phyloP scores from a whole-genome alignment of 1,140 invertebrate genomes.

The Oreohelix idahoensis region DNA sequence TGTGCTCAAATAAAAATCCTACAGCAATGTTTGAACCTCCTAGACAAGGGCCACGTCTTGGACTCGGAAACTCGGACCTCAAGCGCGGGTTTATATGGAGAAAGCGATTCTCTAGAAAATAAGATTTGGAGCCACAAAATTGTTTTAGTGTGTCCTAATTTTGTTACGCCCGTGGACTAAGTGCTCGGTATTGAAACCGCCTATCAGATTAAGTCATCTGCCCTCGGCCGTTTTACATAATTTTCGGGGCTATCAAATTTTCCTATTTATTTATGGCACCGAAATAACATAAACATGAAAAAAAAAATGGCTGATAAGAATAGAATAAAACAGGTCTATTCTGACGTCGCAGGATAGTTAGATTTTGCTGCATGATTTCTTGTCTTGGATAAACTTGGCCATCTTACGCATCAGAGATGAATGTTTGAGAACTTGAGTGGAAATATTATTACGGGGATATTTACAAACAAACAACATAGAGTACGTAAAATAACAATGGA shows the following conservation, averaged over 20 bases:
- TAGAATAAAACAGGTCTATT: neutral
- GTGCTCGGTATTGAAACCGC: constrained; percentile 56
- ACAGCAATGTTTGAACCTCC: neutral
- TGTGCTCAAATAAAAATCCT: no score
- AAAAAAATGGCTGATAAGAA: neutral
- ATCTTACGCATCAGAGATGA: no score
- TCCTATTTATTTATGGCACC: constrained; percentile 35
- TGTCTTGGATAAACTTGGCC: neutral
- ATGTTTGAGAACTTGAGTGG: no score
- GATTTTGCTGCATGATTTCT: neutral
- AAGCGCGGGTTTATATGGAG: constrained; percentile 59
- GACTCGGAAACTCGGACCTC: neutral
- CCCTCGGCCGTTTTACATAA: constrained; percentile 69
- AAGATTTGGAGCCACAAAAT: constrained; percentile 69
- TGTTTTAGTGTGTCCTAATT: constrained; percentile 68
- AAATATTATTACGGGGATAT: no score
- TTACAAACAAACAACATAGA: no score
- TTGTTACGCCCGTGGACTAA: constrained; percentile 65
- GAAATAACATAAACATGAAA: constrained; percentile 31
- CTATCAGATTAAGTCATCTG: constrained; percentile 68
- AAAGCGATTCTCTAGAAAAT: constrained; percentile 59
- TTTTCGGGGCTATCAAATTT: constrained; percentile 55
- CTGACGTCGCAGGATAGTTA: neutral
- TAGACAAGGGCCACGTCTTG: neutral
- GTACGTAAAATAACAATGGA: no score